A percentile compares a stretch with the other conserved stretches of the same genome.
These are phyloP conservation scores for Chymomyza costata DNA, from an alignment of 1,140 invertebrate genomes.

Conservation along the genomic window DNA sequence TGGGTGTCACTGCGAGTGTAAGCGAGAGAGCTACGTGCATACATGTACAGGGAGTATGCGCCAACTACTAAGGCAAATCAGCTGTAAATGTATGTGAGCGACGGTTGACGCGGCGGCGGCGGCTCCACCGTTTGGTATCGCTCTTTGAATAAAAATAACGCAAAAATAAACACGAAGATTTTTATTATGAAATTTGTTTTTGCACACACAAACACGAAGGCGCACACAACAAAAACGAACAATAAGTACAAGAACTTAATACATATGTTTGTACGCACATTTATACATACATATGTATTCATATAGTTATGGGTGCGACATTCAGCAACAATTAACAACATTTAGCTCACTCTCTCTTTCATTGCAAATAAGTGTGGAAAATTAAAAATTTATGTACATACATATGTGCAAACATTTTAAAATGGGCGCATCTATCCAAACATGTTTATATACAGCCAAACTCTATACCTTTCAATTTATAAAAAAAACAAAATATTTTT, in stretches of 20 bases:
- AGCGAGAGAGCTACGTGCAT: conserved; percentile 14
- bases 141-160: conserved; percentile 35
- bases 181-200: conserved; percentile 36
- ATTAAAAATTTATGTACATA: conserved; percentile 8
- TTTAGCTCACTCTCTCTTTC: conserved; percentile 18
- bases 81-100: conserved; percentile 29
- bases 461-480: too few relatives aligned
- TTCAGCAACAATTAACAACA: neutral
- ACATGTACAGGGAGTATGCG: conserved; percentile 27
- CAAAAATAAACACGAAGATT: conserved; percentile 7
- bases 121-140: neutral
- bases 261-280: too few relatives aligned
- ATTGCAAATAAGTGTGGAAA: conserved; percentile 24
- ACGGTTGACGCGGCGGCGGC: conserved; percentile 16
- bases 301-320: too few relatives aligned
- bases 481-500: too few relatives aligned
- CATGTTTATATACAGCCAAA: too few relatives aligned
- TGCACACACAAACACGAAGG: too few relatives aligned
- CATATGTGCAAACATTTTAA: too few relatives aligned
- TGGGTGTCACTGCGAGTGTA: conserved; percentile 7
- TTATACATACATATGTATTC: too few relatives aligned
- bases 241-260: conserved; percentile 4
- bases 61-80: conserved; percentile 47
- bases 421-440: too few relatives aligned
- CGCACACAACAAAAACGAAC: conserved; percentile 1